Evolutionary conservation across 2,797 vertebrate genomes (phyloP), one percentile per base, ranked within the genome.

Genomic region (Parauchenoglanis ngamensis): DNA sequence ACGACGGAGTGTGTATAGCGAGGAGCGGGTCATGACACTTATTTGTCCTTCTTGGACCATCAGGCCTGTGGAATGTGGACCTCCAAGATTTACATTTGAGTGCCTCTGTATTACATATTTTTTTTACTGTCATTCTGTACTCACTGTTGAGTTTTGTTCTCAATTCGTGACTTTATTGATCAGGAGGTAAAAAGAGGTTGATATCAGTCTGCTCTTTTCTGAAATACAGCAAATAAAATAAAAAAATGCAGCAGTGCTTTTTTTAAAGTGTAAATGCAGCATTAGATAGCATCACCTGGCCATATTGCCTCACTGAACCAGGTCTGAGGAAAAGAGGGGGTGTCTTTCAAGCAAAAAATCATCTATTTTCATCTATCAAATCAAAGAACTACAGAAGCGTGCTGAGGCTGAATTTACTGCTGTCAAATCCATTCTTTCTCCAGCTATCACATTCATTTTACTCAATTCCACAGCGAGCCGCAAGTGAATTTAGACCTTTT

Each of bases 331-430:
- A 78, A 79, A 25, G 17, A 19, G 3, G 40, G 13, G 25, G 4
- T 12, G 65, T n/a, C 17, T 73, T 84, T 63, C 59, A 25, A 40
- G 49, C 21, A 68, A 28, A 49, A 85, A 59, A 35, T 85, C 23
- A 65, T 17, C 3, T n/a, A 23, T 44, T 72, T 81, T 87, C 56
- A 83, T 87, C 68, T 54, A 49, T 19, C 78, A 73, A 54, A 75
- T 65, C 21, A 75, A 76, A 76, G 31, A 76, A 65, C 79, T 57
- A 21, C 28, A 65, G 49, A 25, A 56, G 52, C 12, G 7, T 35
- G n/a, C 25, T 63, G 25, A 31, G 1, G 68, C 70, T 77, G 35
- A 35, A 31, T 63, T 77, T 85, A 76, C 40, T 25, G 46, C n/a
- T 54, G 59, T 65, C 70, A 15, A 65, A 44, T 54, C 28, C 8